A percentile compares a stretch with the other conserved stretches of the same genome.
phyloP scores from a whole-genome alignment of 2,113 vertebrate species.

The Etia nguti region DNA sequence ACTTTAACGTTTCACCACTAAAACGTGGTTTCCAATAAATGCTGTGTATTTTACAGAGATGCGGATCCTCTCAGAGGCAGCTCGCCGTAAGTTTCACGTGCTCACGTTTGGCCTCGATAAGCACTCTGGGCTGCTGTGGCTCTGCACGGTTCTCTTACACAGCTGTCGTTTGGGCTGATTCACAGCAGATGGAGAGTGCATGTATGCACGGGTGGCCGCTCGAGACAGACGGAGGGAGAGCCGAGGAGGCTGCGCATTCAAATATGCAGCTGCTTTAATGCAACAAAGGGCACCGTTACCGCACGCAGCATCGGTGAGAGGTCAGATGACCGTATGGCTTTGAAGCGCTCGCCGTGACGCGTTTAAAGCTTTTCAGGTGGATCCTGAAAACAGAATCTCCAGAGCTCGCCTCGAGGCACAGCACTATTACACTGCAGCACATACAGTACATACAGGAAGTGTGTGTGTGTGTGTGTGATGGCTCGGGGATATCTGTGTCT shows the following conservation, averaged over 20 bases:
- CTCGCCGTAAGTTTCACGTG: constrained; percentile 45
- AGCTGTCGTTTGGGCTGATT: constrained; percentile 77
- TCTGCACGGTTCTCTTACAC: constrained; percentile 74
- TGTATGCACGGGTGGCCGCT: constrained; percentile 47
- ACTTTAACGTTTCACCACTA: background rate
- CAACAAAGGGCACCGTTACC: background rate
- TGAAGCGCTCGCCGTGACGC: background rate
- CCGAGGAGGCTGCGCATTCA: background rate
- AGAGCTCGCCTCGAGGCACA: constrained; percentile 52
- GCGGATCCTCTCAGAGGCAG: constrained; percentile 14
- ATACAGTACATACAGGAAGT: constrained; percentile 45
- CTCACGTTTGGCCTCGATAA: constrained; percentile 67
- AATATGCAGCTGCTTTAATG: background rate
- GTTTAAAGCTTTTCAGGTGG: constrained; percentile 27
- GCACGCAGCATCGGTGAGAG: background rate
- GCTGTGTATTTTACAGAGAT: background rate
- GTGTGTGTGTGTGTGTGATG: background rate
- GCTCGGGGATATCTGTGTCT: constrained; percentile 54
- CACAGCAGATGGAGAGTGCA: constrained; percentile 73
- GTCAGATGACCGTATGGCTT: constrained; percentile 7
- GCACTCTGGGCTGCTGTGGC: constrained; percentile 44
- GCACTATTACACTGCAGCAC: constrained; percentile 37
- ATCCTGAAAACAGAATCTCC: constrained; percentile 21
- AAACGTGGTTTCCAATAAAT: background rate
- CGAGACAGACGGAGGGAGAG: constrained; percentile 4